phyloP scores from a whole-genome alignment of 2,113 vertebrate species.

The Zeus faber region DNA sequence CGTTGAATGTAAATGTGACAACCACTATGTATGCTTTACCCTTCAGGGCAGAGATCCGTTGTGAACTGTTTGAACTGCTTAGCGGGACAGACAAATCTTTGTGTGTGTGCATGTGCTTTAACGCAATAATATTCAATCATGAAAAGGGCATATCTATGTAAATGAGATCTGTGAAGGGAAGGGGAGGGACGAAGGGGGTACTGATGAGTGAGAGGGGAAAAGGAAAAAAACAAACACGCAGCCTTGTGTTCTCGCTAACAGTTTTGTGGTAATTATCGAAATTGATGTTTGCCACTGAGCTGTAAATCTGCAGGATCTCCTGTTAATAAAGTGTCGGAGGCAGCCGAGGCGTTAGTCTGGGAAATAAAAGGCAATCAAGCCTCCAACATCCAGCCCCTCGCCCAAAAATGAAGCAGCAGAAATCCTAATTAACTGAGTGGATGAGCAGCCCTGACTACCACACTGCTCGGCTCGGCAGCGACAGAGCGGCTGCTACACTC shows the following conservation, averaged over 20 bases:
- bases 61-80: conserved; percentile 42
- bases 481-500: conserved; percentile 37
- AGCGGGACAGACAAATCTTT: conserved; percentile 52
- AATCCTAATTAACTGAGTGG: conserved; percentile 75
- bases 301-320: conserved; percentile 70
- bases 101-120: conserved; percentile 49
- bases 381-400: conserved; percentile 68
- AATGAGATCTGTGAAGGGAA: conserved; percentile 48
- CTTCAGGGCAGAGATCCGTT: conserved; percentile 38
- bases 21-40: conserved; percentile 45
- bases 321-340: conserved; percentile 66
- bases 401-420: conserved; percentile 69
- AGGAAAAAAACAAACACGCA: background rate
- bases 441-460: conserved; percentile 55
- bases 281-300: conserved; percentile 71
- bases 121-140: conserved; percentile 61
- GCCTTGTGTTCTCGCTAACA: conserved; percentile 59
- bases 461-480: conserved; percentile 32
- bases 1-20: conserved; percentile 57
- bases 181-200: conserved; percentile 27
- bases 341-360: conserved; percentile 59
- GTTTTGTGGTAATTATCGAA: conserved; percentile 73
- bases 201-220: background rate
- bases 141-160: conserved; percentile 61
- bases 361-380: conserved; percentile 78